Evolutionary conservation across 1,140 invertebrate genomes (phyloP).

Genomic region (Euglossa dilemma): DNA sequence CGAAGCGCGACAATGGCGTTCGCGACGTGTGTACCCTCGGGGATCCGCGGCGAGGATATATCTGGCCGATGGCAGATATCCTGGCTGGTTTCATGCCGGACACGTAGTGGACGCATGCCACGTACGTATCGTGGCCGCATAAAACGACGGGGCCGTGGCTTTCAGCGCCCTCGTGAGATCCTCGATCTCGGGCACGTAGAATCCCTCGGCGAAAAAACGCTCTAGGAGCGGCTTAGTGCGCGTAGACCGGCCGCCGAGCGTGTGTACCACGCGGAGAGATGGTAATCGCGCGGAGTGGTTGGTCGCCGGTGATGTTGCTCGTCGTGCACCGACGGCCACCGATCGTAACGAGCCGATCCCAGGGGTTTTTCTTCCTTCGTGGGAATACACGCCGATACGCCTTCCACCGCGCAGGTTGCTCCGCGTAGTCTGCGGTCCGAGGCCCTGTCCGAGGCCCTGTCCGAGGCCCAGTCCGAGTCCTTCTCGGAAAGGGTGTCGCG

Average conservation of each 20-base stretch:
- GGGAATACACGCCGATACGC: conserved; percentile 25
- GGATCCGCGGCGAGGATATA: neutral
- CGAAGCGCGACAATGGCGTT: neutral
- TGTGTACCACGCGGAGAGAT: conserved; percentile 35
- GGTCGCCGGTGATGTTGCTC: conserved; percentile 3
- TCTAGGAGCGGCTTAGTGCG: conserved; percentile 29
- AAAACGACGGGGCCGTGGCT: conserved; percentile 47
- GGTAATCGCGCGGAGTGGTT: conserved; percentile 21
- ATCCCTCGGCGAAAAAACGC: conserved; percentile 44
- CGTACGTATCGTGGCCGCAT: conserved; percentile 50
- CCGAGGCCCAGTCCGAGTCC: neutral
- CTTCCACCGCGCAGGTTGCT: neutral
- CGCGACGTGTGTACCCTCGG: neutral
- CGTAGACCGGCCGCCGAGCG: neutral
- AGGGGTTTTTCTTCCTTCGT: conserved; percentile 44
- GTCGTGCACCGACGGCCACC: conserved; percentile 12
- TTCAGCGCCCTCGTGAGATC: conserved; percentile 59
- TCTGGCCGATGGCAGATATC: conserved; percentile 7
- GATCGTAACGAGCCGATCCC: conserved; percentile 54
- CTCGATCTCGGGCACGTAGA: conserved; percentile 55
- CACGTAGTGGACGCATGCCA: conserved; percentile 60
- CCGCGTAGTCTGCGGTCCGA: neutral
- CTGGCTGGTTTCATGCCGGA: conserved; percentile 31
- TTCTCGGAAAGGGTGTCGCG: too few relatives aligned
- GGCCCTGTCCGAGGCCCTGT: too few relatives aligned